phyloP scores from a whole-genome alignment of 2,888 invertebrate species.

The Isotomurus palustris region DNA sequence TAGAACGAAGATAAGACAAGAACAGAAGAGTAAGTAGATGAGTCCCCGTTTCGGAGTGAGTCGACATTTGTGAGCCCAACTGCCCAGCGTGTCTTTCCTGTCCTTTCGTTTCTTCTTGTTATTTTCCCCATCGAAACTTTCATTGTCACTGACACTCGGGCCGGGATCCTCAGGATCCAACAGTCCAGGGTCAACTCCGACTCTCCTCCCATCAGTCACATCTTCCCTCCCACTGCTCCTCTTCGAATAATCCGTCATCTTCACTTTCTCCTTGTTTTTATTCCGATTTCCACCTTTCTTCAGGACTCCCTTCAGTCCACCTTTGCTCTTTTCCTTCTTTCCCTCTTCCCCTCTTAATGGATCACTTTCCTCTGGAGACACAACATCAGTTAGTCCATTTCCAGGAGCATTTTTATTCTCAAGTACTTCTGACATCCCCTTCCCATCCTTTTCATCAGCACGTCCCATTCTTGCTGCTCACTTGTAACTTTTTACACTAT shows the following conservation, averaged over 20 bases:
- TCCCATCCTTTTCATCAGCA: background rate
- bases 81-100: slow-evolving; percentile 11
- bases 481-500: too few relatives aligned
- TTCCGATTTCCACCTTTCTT: background rate
- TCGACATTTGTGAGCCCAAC: slow-evolving; percentile 35
- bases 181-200: slow-evolving; percentile 6
- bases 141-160: slow-evolving; percentile 10
- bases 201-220: slow-evolving; percentile 7
- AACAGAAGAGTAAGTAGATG: slow-evolving; percentile 34
- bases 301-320: background rate
- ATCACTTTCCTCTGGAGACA: slow-evolving; percentile 36
- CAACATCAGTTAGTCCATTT: slow-evolving; percentile 38
- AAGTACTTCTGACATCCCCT: slow-evolving; percentile 30
- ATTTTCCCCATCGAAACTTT: slow-evolving; percentile 16
- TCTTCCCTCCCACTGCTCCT: slow-evolving; percentile 8
- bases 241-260: background rate
- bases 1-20: slow-evolving; percentile 49
- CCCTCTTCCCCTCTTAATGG: slow-evolving; percentile 23
- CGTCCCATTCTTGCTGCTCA: too few relatives aligned
- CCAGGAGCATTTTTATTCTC: slow-evolving; percentile 40
- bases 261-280: background rate
- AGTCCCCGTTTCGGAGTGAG: slow-evolving; percentile 39
- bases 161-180: slow-evolving; percentile 2
- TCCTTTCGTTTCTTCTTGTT: background rate
- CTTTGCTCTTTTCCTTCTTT: slow-evolving; percentile 4